Evolutionary conservation across 2,113 vertebrate species (phyloP).

Genomic region (Dissostichus mawsoni): DNA sequence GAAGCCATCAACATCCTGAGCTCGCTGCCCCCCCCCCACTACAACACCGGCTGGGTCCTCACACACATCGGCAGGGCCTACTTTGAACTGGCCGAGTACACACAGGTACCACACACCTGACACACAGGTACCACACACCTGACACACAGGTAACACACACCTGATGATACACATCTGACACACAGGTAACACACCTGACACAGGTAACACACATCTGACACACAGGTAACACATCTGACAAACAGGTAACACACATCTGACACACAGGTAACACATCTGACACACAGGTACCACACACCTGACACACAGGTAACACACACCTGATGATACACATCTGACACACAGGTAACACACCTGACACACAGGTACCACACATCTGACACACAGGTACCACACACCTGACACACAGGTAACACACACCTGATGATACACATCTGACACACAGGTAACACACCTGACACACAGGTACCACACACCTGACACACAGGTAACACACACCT

Average conservation of each 20-base stretch:
- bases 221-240: slow-evolving; percentile 94
- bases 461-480: too few species aligned
- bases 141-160: too few species aligned
- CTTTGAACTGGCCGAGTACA: slow-evolving; percentile 97
- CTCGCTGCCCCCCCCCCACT: slow-evolving; percentile 96
- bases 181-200: slow-evolving; percentile 78
- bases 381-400: neutral
- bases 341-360: neutral
- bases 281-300: too few species aligned
- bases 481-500: too few species aligned
- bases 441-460: too few species aligned
- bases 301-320: slow-evolving; percentile 91
- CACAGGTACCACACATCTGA: neutral
- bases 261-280: too few species aligned
- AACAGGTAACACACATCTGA: slow-evolving; percentile 91
- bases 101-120: slow-evolving; percentile 92
- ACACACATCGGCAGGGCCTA: slow-evolving; percentile 96
- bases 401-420: neutral
- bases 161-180: slow-evolving; percentile 88
- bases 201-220: slow-evolving; percentile 65
- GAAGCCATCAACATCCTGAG: slow-evolving; percentile 95
- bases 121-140: too few species aligned
- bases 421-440: neutral
- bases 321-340: neutral
- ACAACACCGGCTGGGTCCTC: slow-evolving; percentile 98